A percentile compares a stretch with the other conserved stretches of the same genome.
Evolutionary conservation across 1,140 invertebrate genomes (phyloP).

Genomic region (Aricia agestis): DNA sequence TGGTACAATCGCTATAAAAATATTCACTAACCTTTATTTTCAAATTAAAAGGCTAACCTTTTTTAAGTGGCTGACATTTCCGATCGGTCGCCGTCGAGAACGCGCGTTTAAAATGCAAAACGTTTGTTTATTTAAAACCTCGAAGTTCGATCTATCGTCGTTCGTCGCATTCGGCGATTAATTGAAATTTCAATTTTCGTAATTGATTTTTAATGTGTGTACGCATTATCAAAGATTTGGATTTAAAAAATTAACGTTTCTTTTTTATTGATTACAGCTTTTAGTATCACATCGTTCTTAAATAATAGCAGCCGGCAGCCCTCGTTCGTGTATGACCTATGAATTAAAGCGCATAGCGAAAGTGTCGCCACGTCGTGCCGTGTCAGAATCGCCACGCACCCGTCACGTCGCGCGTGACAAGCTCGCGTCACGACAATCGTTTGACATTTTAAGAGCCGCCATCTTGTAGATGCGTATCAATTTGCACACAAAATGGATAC

Average conservation of each 20-base stretch:
- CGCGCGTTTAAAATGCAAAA: conserved; percentile 10
- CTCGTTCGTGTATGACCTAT: not conserved
- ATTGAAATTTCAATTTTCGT: not conserved
- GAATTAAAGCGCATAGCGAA: not conserved
- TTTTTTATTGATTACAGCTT: too few relatives aligned
- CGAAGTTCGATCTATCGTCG: not conserved
- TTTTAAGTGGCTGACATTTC: conserved; percentile 13
- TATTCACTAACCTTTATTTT: conserved; percentile 11
- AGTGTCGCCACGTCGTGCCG: not conserved
- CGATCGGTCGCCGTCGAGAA: not conserved
- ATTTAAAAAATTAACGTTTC: too few relatives aligned
- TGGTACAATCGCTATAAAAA: conserved; percentile 14
- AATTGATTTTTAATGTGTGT: not conserved
- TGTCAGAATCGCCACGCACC: not conserved
- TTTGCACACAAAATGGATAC: not conserved
- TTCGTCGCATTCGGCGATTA: not conserved
- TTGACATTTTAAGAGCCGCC: conserved; percentile 5
- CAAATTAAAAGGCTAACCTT: conserved; percentile 10
- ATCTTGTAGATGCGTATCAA: conserved; percentile 4
- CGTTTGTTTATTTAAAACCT: conserved; percentile 1
- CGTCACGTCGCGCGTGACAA: conserved; percentile 7
- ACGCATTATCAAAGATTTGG: too few relatives aligned
- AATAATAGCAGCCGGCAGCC: not conserved
- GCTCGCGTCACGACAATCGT: not conserved
- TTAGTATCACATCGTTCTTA: too few relatives aligned